A percentile compares a stretch with the other conserved stretches of the same genome.
These are phyloP conservation scores for Bergia puertoricense DNA, from an alignment of 92 coral and sea anemone genomes.

Conservation along the genomic window DNA sequence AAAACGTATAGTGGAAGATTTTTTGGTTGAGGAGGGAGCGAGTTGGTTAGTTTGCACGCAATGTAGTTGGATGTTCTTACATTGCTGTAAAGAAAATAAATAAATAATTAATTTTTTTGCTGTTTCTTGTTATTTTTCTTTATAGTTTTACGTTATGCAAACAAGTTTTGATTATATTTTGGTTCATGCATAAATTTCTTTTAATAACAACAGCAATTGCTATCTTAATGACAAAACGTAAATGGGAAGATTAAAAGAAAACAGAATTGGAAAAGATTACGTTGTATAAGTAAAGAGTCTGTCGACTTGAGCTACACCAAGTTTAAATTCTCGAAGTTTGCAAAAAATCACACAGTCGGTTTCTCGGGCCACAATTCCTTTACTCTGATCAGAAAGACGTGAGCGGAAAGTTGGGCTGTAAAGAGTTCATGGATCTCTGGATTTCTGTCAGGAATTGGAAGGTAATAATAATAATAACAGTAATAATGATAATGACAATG, in stretches of 20 bases:
- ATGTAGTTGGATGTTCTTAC: neutral
- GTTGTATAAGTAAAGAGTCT: neutral
- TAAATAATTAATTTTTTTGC: too few relatives aligned
- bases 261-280: too few relatives aligned
- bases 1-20: too few relatives aligned
- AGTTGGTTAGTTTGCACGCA: too few relatives aligned
- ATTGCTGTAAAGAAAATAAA: too few relatives aligned
- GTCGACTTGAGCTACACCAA: neutral
- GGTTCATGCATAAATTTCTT: too few relatives aligned
- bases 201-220: too few relatives aligned
- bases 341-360: neutral
- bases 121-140: too few relatives aligned
- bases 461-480: neutral
- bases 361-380: neutral
- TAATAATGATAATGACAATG: too few relatives aligned
- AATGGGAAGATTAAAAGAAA: too few relatives aligned
- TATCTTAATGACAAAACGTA: neutral
- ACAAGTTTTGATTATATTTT: too few relatives aligned
- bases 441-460: conserved; percentile 25
- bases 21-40: neutral
- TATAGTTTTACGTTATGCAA: too few relatives aligned
- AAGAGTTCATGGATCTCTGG: conserved; percentile 44
- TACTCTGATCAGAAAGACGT: conserved; percentile 7
- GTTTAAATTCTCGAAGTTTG: neutral
- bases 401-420: conserved; percentile 34